Conservation (phyloP, 1,140 invertebrate species). For the Bombus turneri region DNA sequence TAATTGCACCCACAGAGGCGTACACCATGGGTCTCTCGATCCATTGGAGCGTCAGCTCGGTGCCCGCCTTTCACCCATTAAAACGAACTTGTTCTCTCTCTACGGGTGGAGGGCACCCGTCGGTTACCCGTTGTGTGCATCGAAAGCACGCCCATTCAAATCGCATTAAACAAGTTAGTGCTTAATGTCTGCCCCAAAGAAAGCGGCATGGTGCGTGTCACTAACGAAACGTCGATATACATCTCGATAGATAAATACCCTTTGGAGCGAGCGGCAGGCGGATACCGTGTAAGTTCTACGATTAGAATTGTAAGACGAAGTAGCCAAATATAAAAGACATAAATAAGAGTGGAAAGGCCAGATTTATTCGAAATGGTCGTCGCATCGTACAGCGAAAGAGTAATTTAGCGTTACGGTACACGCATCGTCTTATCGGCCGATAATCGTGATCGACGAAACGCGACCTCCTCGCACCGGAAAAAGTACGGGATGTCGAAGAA, state of each 20-base stretch:
- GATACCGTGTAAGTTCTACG: background rate
- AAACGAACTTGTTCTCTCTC: conserved; percentile 71
- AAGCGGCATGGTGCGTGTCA: conserved; percentile 12
- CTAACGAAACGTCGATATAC: background rate
- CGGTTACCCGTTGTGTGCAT: conserved; percentile 51
- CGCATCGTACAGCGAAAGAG: no score
- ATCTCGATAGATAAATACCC: background rate
- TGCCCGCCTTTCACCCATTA: conserved; percentile 80
- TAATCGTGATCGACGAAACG: no score
- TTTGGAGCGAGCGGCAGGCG: background rate
- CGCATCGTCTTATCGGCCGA: no score
- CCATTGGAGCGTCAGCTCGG: conserved; percentile 79
- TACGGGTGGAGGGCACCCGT: conserved; percentile 61
- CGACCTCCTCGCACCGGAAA: background rate
- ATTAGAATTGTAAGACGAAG: background rate
- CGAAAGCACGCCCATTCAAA: conserved; percentile 71
- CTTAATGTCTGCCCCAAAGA: conserved; percentile 43
- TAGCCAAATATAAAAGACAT: background rate
- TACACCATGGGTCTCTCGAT: conserved; percentile 73
- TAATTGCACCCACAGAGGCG: conserved; percentile 68
- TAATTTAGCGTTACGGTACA: no score
- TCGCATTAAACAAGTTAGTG: conserved; percentile 66
- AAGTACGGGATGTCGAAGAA: background rate
- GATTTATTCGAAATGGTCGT: no score
- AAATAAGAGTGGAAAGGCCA: background rate